Conservation (phyloP, 2,113 vertebrate species). For the Hypocryptadius cinnamomeus region DNA sequence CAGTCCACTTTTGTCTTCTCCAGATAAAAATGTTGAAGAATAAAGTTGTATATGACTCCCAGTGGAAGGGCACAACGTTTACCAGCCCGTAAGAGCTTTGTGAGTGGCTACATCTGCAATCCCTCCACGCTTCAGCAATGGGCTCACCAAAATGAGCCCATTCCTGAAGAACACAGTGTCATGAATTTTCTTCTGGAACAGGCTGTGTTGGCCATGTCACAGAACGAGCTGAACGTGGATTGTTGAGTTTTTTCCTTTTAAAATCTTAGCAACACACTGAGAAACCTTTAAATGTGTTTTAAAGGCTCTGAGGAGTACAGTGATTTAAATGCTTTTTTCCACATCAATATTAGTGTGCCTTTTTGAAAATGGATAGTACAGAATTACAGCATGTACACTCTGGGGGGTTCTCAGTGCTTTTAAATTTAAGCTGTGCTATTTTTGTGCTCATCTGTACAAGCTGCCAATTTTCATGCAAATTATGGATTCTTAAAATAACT, state of each 20-base stretch:
- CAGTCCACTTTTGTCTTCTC: not conserved
- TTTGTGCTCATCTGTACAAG: not conserved
- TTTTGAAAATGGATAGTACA: not conserved
- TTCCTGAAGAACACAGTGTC: not conserved
- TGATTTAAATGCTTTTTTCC: not conserved
- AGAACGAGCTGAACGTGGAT: not conserved
- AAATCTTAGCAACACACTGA: not conserved
- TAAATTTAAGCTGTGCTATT: constrained; percentile 13
- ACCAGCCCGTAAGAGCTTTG: not conserved
- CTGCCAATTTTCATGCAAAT: constrained; percentile 48
- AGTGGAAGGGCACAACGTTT: not conserved
- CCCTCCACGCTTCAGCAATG: not conserved
- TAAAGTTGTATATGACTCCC: not conserved
- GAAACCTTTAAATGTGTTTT: not conserved
- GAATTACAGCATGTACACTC: not conserved
- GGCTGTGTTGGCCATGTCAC: not conserved
- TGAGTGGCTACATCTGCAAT: not conserved
- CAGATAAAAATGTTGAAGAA: not conserved
- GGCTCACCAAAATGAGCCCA: not conserved
- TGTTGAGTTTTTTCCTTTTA: not conserved
- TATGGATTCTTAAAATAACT: constrained; percentile 28
- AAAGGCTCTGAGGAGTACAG: not conserved
- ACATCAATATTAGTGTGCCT: not conserved
- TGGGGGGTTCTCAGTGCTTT: not conserved
- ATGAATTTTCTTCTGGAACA: not conserved